These are phyloP conservation scores for Tubulanus polymorphus DNA, from an alignment of 2,888 invertebrate genomes.

Conservation along the genomic window DNA sequence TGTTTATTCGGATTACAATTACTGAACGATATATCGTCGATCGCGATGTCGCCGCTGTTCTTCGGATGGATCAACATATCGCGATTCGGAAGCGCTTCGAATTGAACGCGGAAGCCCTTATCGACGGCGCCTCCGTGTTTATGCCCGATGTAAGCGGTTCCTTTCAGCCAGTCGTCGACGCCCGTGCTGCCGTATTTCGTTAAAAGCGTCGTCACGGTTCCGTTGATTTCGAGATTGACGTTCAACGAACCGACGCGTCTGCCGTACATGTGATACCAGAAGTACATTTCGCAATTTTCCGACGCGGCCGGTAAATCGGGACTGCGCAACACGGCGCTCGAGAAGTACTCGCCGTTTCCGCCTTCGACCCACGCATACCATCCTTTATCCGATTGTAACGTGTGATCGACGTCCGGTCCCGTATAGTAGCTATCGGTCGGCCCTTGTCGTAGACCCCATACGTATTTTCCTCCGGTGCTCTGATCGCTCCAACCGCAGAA, in stretches of 20 bases:
- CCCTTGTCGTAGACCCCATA: constrained; percentile 32
- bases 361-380: constrained; percentile 36
- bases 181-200: constrained; percentile 6
- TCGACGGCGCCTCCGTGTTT: background rate
- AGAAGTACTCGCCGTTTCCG: constrained; percentile 27
- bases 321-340: constrained; percentile 28
- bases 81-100: constrained; percentile 22
- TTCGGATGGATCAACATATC: constrained; percentile 19
- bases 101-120: constrained; percentile 19
- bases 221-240: constrained; percentile 1
- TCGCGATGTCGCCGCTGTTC: constrained; percentile 35
- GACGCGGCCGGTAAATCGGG: constrained; percentile 30
- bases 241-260: constrained; percentile 20
- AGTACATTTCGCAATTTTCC: constrained; percentile 30
- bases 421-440: constrained; percentile 27
- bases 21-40: constrained; percentile 40
- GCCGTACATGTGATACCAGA: constrained; percentile 32
- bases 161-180: constrained; percentile 2
- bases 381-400: constrained; percentile 26
- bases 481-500: constrained; percentile 41
- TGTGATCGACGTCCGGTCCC: constrained; percentile 39
- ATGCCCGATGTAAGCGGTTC: constrained; percentile 8
- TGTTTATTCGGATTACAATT: constrained; percentile 29
- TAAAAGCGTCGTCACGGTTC: background rate
- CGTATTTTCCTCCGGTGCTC: constrained; percentile 26